A percentile compares a stretch with the other conserved stretches of the same genome.
Conservation (phyloP, 1,140 invertebrate genomes). For the Zaprionus inermis region DNA sequence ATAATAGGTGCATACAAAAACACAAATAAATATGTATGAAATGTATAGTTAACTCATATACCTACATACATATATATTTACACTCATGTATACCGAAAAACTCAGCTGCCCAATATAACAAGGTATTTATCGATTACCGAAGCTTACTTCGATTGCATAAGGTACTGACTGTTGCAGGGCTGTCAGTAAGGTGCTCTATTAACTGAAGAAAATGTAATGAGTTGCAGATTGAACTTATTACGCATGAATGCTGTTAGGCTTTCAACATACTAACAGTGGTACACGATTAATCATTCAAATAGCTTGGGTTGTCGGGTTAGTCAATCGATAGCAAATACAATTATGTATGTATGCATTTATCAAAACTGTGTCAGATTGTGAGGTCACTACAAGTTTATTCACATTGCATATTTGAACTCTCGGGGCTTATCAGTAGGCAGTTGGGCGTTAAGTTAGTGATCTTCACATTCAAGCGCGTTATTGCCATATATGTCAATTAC, state of each 20-base stretch:
- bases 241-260: constrained; percentile 24
- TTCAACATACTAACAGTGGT: constrained; percentile 27
- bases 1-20: constrained; percentile 19
- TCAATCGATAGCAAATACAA: constrained; percentile 14
- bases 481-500: constrained; percentile 41
- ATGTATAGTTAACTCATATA: background rate
- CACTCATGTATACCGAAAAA: constrained; percentile 14
- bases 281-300: constrained; percentile 50
- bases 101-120: constrained; percentile 43
- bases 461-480: constrained; percentile 17
- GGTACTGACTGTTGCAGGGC: constrained; percentile 15
- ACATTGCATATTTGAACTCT: constrained; percentile 32
- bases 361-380: constrained; percentile 28
- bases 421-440: constrained; percentile 26
- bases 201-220: constrained; percentile 49
- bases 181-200: constrained; percentile 54
- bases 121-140: constrained; percentile 60
- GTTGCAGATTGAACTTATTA: constrained; percentile 51
- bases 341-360: constrained; percentile 20
- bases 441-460: constrained; percentile 13
- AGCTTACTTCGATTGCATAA: constrained; percentile 51
- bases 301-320: constrained; percentile 12
- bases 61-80: constrained; percentile 10
- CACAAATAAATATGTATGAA: constrained; percentile 8
- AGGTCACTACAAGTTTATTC: constrained; percentile 40